phyloP scores from a whole-genome alignment of 2,113 vertebrate genomes.

The Crypturellus undulatus region DNA sequence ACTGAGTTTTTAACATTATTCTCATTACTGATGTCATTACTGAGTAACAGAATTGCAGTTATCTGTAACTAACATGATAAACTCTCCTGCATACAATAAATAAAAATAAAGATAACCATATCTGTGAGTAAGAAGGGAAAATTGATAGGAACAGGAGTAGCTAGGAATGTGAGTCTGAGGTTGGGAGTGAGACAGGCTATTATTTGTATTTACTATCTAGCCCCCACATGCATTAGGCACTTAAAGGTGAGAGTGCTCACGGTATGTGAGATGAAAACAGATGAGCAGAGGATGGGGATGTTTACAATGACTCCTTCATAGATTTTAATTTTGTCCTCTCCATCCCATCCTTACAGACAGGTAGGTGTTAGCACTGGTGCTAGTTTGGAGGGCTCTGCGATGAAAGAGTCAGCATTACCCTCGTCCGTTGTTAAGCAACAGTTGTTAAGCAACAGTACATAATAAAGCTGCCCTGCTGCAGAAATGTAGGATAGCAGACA shows the following conservation, averaged over 20 bases:
- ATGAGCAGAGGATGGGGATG: neutral
- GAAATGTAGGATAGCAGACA: neutral
- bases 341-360: neutral
- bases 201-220: conserved; percentile 22
- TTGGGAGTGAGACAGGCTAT: neutral
- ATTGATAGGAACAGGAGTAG: fast-evolving
- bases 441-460: conserved; percentile 71
- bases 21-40: conserved; percentile 59
- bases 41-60: neutral
- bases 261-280: conserved; percentile 21
- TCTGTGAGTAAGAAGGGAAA: conserved; percentile 1
- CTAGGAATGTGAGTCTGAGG: neutral
- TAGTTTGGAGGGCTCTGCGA: conserved; percentile 16
- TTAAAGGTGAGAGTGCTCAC: conserved; percentile 24
- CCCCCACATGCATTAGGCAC: neutral
- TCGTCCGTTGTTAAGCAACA: conserved; percentile 73
- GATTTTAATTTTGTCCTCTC: conserved; percentile 56
- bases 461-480: conserved; percentile 54
- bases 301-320: neutral
- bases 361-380: conserved; percentile 20
- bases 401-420: conserved; percentile 58
- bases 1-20: conserved; percentile 65
- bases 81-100: neutral
- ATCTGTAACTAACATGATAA: conserved; percentile 8
- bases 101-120: conserved; percentile 19